Evolutionary conservation across 2,888 invertebrate species (phyloP), one percentile per base, ranked within the genome.

Genomic region (Campopleginae sp.): DNA sequence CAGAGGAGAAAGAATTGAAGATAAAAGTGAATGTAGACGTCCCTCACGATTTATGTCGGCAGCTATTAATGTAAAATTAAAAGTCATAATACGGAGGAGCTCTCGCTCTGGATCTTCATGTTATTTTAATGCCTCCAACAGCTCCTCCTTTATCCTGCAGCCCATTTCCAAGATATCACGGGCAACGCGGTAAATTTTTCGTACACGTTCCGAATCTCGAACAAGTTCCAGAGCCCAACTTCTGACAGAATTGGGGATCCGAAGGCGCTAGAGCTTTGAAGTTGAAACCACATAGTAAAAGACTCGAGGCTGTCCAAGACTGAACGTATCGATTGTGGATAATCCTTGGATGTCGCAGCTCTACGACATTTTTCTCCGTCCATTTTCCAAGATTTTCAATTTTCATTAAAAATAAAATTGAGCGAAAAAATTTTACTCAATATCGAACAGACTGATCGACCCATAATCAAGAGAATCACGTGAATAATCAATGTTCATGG

Each of bases 1-100:
- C 33, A 76, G 23, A 75, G 54, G 70, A 68, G 51, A 12, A 31
- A 66, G 54, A 63, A 68, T 68, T 33, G 23, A 33, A 79, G 33
- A n/a, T n/a, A 70, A 61, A 17, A 66, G 76, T 44, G 72, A 61
- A 77, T 80, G 80, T 77, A 82, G 66, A 80, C 80, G 76, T 80
- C 71, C 66, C 51, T 71, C 27, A 83, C 80, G 85, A 83, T 85
- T 86, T 84, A 86, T 80, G 84, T 74, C 78, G 66, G 33, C 17
- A 44, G 70, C 85, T 77, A 76, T 86, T 85, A 85, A 86, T 80
- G 85, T 83, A 83, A 85, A 83, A 86, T 85, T 79, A 78, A 84
- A 86, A 86, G 84, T 84, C 78, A 81, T 79, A 81, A 81, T 38
- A 38, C 84, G 84, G 72, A 63, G 38, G 54, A 54, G 74, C 8